These are phyloP conservation scores for Pristionchus entomophagus DNA, from an alignment of 2,888 invertebrate species.

Conservation along the genomic window DNA sequence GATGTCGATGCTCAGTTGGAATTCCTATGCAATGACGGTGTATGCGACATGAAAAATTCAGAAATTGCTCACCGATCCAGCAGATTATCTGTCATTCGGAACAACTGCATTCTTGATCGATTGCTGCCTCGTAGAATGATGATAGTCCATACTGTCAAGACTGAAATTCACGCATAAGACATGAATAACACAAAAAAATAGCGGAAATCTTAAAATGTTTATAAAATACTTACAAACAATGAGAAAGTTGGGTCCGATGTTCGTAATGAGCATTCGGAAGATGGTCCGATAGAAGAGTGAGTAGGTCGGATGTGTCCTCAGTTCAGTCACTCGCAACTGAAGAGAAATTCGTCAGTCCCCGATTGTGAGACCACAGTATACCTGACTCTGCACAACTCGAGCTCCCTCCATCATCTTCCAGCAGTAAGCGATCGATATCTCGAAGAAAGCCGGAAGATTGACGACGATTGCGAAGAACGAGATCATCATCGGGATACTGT, in stretches of 20 bases:
- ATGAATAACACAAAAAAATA: background rate
- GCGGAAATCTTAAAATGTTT: background rate
- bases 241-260: conserved; percentile 70
- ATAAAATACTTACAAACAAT: conserved; percentile 59
- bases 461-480: conserved; percentile 63
- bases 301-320: conserved; percentile 63
- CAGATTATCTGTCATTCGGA: conserved; percentile 69
- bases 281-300: conserved; percentile 62
- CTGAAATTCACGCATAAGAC: conserved; percentile 49
- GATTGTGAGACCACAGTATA: background rate
- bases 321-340: conserved; percentile 57
- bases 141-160: conserved; percentile 64
- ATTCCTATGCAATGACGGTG: too few relatives aligned
- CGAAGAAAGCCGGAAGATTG: conserved; percentile 71
- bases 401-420: conserved; percentile 50
- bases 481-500: conserved; percentile 64
- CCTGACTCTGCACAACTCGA: background rate
- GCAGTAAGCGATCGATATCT: conserved; percentile 58
- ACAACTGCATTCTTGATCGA: conserved; percentile 65
- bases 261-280: conserved; percentile 69
- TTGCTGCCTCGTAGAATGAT: conserved; percentile 68
- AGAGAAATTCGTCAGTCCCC: conserved; percentile 2
- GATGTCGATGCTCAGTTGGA: too few relatives aligned
- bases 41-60: too few relatives aligned
- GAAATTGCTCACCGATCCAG: conserved; percentile 68